Evolutionary conservation across 2,113 vertebrate species (phyloP).

Genomic region (Larimichthys polyactis): DNA sequence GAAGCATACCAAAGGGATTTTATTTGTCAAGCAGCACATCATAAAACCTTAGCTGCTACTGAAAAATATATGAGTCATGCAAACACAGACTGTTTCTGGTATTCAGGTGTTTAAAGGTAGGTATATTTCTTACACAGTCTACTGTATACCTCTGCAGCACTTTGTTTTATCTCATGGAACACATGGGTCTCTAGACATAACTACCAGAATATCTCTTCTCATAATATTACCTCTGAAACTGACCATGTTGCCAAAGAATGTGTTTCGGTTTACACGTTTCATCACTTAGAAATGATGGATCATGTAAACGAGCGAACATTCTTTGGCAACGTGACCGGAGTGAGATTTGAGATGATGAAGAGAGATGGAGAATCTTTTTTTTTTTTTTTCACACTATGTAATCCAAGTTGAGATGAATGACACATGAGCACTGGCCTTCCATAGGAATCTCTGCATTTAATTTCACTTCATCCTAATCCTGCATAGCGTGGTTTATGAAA

Average conservation of each 20-base stretch:
- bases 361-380: conserved; percentile 8
- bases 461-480: not conserved
- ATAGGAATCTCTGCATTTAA: not conserved
- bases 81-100: conserved; percentile 11
- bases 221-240: conserved; percentile 32
- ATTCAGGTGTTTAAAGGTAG: not conserved
- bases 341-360: conserved; percentile 37
- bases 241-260: conserved; percentile 52
- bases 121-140: not conserved
- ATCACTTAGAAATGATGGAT: conserved; percentile 57
- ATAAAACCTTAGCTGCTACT: conserved; percentile 16
- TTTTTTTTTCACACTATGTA: not conserved
- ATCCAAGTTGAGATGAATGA: conserved; percentile 26
- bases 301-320: conserved; percentile 45
- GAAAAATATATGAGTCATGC: conserved; percentile 3
- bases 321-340: conserved; percentile 25
- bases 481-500: not conserved
- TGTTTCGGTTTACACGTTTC: conserved; percentile 61
- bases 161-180: conserved; percentile 29
- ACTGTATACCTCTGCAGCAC: not conserved
- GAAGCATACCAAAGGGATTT: conserved; percentile 33
- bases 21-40: conserved; percentile 51
- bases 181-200: not conserved
- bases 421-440: not conserved
- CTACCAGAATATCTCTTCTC: conserved; percentile 17